Evolutionary conservation across 2,113 vertebrate genomes (phyloP).

Genomic region (Peucedramus taeniatus): DNA sequence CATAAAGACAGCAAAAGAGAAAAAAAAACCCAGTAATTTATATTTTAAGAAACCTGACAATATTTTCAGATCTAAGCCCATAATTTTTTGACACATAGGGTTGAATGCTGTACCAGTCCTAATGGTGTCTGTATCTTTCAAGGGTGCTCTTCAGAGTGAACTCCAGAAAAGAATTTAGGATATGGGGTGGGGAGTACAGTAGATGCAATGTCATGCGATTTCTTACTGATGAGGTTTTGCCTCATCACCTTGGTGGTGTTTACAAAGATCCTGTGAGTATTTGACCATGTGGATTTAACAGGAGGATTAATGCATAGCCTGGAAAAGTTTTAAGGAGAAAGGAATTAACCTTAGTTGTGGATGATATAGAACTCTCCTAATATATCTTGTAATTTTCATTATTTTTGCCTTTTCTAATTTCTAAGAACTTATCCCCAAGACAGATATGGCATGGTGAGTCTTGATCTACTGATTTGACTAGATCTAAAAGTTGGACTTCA

Average conservation of each 20-base stretch:
- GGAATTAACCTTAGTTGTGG: neutral
- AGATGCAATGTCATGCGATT: neutral
- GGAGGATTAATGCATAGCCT: neutral
- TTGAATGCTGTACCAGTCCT: neutral
- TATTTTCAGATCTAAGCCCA: neutral
- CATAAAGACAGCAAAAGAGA: neutral
- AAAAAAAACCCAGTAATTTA: neutral
- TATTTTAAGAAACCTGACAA: neutral
- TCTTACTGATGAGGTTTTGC: neutral
- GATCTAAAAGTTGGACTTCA: neutral
- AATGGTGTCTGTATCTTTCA: neutral
- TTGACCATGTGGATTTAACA: neutral
- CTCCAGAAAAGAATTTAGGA: neutral
- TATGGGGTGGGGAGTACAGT: fast-evolving
- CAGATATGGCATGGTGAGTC: neutral
- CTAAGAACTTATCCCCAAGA: neutral
- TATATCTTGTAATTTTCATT: neutral
- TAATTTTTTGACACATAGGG: neutral
- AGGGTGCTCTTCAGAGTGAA: neutral
- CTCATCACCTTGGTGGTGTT: neutral
- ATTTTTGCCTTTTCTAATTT: neutral
- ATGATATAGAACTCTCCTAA: neutral
- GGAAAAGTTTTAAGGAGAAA: neutral
- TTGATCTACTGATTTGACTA: neutral
- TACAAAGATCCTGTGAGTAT: neutral